Base-by-base conservation (phyloP, 2,888 invertebrate species). In the Cryptus armator region DNA sequence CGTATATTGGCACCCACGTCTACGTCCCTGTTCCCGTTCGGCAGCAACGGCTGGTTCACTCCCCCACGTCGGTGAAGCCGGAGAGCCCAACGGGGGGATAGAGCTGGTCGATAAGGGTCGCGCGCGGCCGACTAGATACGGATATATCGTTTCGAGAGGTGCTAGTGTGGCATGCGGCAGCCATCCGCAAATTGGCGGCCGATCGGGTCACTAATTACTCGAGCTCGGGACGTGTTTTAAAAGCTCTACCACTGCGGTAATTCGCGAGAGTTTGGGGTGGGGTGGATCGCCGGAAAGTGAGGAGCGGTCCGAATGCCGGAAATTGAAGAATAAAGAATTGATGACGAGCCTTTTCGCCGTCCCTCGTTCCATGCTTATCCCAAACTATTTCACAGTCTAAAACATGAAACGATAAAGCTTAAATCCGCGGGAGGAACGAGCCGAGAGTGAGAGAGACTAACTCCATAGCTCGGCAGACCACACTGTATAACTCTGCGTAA, bases 191-290 rank as follows among this genome's bases (percentile, higher is more conserved):
- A 91, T 91, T 91, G 90, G 89, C 87, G 90, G 87, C 90, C 89
- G 89, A 91, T 91, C 91, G 89, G 86, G 87, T 89, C 90, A 88
- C 91, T 91, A 91, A 91, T 91, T 91, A 91, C 89, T 89, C 88
- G 87, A 77, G 70, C 88, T 84, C 83, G 86, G 48, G 72, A 84
- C 87, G 88, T 91, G 89, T 91, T 91, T 91, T 90, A 91, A 91
- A 91, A 89, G 91, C 87, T 88, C 75, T 70, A 79, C 86, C 32
- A n/a, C n/a, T 84, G 82, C 77, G 84, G 83, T 88, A 87, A 87
- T 87, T 88, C 86, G 87, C 87, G 88, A 83, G 78, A 78, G 43
- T 81, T 24, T n/a, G 44, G 46, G 5, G 19, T n/a, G 72, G 24
- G 56, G 53, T 6, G 53, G 19, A 12, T 24, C 24, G 10, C 12